A percentile compares a stretch with the other conserved stretches of the same genome.
Conservation (phyloP, 2,797 vertebrate species). For the Ctenochaetus hawaiiensis region DNA sequence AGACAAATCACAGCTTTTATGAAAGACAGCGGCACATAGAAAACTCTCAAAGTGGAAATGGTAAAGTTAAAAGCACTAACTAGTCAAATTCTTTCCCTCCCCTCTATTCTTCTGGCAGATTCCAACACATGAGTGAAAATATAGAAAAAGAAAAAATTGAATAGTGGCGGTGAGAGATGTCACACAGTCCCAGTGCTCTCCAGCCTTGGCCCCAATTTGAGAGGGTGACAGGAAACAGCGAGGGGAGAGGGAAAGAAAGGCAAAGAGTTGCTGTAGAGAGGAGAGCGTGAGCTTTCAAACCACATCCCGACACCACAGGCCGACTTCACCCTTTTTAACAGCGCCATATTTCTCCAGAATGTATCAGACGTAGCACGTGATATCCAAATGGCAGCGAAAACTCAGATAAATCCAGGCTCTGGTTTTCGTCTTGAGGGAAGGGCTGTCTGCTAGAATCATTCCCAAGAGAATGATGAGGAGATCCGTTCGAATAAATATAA, state of each 20-base stretch:
- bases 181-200: conserved; percentile 34
- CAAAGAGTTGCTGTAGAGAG: conserved; percentile 39
- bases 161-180: conserved; percentile 51
- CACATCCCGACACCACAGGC: conserved; percentile 72
- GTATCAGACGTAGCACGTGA: conserved; percentile 68
- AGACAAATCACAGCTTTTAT: conserved; percentile 54
- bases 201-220: conserved; percentile 46
- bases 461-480: conserved; percentile 58
- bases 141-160: conserved; percentile 34
- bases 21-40: conserved; percentile 50
- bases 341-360: conserved; percentile 72
- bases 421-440: conserved; percentile 49
- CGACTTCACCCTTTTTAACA: conserved; percentile 79
- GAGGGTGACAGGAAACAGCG: conserved; percentile 59
- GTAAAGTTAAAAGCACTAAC: conserved; percentile 56
- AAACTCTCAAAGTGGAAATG: conserved; percentile 56
- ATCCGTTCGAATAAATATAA: conserved; percentile 64
- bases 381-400: conserved; percentile 63
- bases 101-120: conserved; percentile 27
- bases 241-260: conserved; percentile 49
- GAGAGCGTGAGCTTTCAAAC: conserved; percentile 72
- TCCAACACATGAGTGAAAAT: conserved; percentile 47
- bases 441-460: conserved; percentile 71
- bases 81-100: conserved; percentile 39
- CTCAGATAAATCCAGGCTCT: conserved; percentile 68